Evolutionary conservation across 2,797 vertebrate genomes (phyloP).

Genomic region (Neostethus bicornis): DNA sequence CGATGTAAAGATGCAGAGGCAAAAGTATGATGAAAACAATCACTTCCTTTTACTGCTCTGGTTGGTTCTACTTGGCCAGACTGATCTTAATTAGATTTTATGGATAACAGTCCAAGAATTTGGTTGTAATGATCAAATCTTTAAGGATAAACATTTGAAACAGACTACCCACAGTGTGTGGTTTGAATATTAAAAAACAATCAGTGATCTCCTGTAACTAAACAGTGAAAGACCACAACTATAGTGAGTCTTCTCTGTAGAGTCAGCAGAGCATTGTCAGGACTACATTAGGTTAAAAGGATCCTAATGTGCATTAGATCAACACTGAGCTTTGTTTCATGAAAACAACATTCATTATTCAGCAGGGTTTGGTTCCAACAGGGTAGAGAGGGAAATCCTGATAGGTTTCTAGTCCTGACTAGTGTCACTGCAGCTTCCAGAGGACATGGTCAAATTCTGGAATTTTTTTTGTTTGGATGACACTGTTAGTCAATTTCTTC

Average conservation of each 20-base stretch:
- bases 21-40: constrained; percentile 34
- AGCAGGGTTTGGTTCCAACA: constrained; percentile 58
- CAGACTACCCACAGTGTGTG: neutral
- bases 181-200: constrained; percentile 12
- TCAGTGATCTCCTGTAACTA: constrained; percentile 28
- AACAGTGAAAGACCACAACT: constrained; percentile 34
- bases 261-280: constrained; percentile 41
- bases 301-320: constrained; percentile 70
- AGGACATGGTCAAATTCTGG: constrained; percentile 23
- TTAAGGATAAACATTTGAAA: neutral
- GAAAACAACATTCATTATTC: constrained; percentile 79
- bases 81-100: constrained; percentile 26
- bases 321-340: constrained; percentile 59
- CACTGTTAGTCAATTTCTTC: neutral
- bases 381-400: constrained; percentile 36
- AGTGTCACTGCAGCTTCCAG: constrained; percentile 33
- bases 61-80: constrained; percentile 33
- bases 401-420: constrained; percentile 43
- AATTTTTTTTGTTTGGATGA: neutral
- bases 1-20: constrained; percentile 21
- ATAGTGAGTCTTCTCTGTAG: constrained; percentile 40
- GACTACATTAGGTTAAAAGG: constrained; percentile 76
- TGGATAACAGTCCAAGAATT: too few species aligned
- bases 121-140: neutral
- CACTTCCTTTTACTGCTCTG: constrained; percentile 41